Base-by-base conservation (phyloP, 2,113 vertebrate genomes). In the Muntiacus muntjak region DNA sequence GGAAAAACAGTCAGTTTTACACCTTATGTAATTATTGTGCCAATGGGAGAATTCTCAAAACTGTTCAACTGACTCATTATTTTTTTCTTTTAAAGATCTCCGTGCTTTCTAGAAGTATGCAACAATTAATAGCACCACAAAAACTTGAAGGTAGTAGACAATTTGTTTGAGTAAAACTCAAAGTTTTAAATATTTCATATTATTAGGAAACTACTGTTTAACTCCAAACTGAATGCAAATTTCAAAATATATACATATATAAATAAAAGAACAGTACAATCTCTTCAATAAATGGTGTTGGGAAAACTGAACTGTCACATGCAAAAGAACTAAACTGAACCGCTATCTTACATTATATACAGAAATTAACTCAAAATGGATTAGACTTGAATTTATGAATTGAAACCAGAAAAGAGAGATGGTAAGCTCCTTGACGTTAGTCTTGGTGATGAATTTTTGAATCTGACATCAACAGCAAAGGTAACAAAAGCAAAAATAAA, bases 181-280 rank as follows among this genome's bases (percentile, higher is more conserved):
- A 92, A 58, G 28, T 87, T 96, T 88, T 92, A 97, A 92, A n/a
- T 47, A 95, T 40, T 95, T 95, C 28, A 89, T 36, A 47, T 83
- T 87, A 93, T 95, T 87, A 94, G 15, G 67, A 76, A n/a, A 94
- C 15, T 82, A 67, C 57, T 94, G 40, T 86, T 76, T 78, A 85
- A 78, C 15, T 95, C 74, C n/a, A 91, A 85, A 81, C 5, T 52
- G 64, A 62, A 95, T 45, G 8, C 23, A 90, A 78, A 85, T 60
- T 92, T 74, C 19, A 30, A 21, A 76, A 84, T 58, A 78, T 30
- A 54, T 52, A 64, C 12, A 67, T 78, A 74, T 76, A 76, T 57
- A 74, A 36, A 67, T 47, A 74, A 83, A 83, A 88, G 45, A 71
- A 84, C 2, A 78, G 21, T 8, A 89, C 6, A 85, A 30, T 76